Evolutionary conservation across 1,140 invertebrate species (phyloP), one percentile per base, ranked within the genome.

Genomic region (Orchestia grillus): DNA sequence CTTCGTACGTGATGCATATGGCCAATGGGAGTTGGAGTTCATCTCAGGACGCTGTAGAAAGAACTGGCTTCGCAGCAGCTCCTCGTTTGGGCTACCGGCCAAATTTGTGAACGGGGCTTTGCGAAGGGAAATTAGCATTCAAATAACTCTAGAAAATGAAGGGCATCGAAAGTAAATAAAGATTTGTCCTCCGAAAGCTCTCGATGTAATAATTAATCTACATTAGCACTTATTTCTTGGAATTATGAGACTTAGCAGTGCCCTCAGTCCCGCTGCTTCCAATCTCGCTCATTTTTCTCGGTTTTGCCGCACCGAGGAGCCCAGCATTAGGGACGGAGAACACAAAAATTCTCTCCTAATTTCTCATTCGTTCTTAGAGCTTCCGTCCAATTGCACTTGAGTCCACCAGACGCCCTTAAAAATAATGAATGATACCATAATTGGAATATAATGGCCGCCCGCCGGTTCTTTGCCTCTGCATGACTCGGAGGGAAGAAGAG

Each of bases 391-490:
- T 90, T 90, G 88, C 88, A 90, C 88, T 90, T 90, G 88, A 42
- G 88, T 90, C 88, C 88, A 90, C 88, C 88, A 90, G 88, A 90
- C 88, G 88, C 41, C 88, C 43, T 90, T 90, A 42, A 90, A 42
- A 44, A 90, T 90, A 90, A 90, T 90, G 88, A 90, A 90, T 90
- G 88, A 90, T 90, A 44, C 88, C 88, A 44, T 90, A 90, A 90
- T 90, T 90, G 88, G 88, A 90, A 90, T 90, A 90, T 90, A 90
- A 90, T 90, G 88, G 88, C 88, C 88, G 43, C 41, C 88, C 15
- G 88, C 62, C 62, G 36, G 62, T 77, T 77, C 62, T 77, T 77
- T 77, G 62, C 62, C 11, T 77, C 62, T 77, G 62, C 62, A 77
- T 77, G 62, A 77, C 62, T 77, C 62, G 11, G 15, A 15, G 62